These are phyloP conservation scores for Xiphorhynchus elegans DNA, from an alignment of 2,113 vertebrate genomes.

Conservation along the genomic window DNA sequence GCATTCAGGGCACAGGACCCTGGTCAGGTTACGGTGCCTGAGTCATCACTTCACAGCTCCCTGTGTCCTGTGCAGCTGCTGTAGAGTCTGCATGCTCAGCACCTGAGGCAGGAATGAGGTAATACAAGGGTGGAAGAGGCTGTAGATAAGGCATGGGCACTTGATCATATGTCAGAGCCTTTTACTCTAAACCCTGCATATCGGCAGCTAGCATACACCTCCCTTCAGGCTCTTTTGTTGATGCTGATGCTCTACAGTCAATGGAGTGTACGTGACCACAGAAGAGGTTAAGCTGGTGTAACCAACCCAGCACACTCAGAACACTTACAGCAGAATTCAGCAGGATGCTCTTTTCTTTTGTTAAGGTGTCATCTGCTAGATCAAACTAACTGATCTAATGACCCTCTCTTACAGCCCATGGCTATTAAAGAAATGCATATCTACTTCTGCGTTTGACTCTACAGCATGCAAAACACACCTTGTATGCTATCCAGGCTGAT, in stretches of 20 bases:
- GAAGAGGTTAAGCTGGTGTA: conserved; percentile 15
- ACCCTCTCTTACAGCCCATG: not conserved
- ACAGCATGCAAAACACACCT: not conserved
- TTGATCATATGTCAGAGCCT: not conserved
- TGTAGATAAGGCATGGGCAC: not conserved
- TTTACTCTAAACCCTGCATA: not conserved
- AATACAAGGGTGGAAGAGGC: not conserved
- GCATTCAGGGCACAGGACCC: rapidly evolving
- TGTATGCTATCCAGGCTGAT: not conserved
- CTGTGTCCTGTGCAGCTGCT: not conserved
- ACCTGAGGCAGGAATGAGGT: not conserved
- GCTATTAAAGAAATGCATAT: not conserved
- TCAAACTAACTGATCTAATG: not conserved
- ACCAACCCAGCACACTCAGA: not conserved
- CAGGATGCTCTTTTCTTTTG: not conserved
- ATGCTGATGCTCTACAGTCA: not conserved
- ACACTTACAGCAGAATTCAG: not conserved
- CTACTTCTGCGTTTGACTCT: not conserved
- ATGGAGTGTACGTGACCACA: not conserved
- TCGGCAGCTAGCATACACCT: not conserved
- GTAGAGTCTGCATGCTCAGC: rapidly evolving
- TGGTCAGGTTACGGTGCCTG: not conserved
- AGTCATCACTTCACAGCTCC: not conserved
- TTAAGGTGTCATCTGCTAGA: not conserved
- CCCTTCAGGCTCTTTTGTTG: not conserved